Conservation (phyloP, 2,113 vertebrate species). For the Platichthys stellatus region DNA sequence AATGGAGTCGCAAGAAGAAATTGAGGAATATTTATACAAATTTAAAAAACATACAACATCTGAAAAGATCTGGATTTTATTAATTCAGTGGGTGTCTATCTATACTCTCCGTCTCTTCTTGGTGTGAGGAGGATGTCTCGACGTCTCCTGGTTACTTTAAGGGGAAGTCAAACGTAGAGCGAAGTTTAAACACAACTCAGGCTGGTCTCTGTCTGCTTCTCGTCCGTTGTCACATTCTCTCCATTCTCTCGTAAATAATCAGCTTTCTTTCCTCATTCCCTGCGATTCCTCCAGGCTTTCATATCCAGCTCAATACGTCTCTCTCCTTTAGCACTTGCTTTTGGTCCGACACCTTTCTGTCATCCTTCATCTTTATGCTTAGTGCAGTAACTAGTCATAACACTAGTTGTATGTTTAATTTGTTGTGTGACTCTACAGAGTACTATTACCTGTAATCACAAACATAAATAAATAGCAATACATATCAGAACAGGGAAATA, state of each 20-base stretch:
- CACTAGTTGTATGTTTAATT: not conserved
- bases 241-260: constrained; percentile 36
- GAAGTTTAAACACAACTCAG: constrained; percentile 50
- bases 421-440: too few relatives aligned
- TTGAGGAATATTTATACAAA: not conserved
- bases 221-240: constrained; percentile 43
- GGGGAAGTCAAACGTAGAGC: constrained; percentile 42
- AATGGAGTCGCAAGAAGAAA: not conserved
- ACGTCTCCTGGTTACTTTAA: constrained; percentile 38
- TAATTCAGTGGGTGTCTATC: too few relatives aligned
- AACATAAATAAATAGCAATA: too few relatives aligned
- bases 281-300: not conserved
- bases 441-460: too few relatives aligned
- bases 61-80: too few relatives aligned
- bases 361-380: not conserved
- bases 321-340: not conserved
- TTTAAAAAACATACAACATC: too few relatives aligned
- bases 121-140: not conserved
- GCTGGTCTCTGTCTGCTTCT: constrained; percentile 30
- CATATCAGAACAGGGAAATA: too few relatives aligned
- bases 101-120: constrained; percentile 5
- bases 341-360: not conserved
- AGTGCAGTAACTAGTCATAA: not conserved
- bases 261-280: not conserved
- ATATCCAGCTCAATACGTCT: not conserved